A percentile compares a stretch with the other conserved stretches of the same genome.
These are phyloP conservation scores for Gyrodactylus bullatarudis DNA, from an alignment of 1,140 invertebrate species.

Conservation along the genomic window DNA sequence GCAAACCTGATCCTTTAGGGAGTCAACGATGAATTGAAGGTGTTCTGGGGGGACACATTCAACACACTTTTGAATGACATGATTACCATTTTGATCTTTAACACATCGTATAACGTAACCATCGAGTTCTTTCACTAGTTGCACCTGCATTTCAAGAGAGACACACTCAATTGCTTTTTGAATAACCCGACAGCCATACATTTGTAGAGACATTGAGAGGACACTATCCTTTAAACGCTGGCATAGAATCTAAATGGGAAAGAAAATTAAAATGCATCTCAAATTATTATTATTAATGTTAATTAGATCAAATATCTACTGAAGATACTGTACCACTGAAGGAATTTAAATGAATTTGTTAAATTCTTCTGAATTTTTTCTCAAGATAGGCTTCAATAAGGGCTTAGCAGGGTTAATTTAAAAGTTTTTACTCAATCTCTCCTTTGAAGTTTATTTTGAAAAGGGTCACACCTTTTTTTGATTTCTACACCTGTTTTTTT, in stretches of 20 bases:
- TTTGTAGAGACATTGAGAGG: conserved; percentile 68
- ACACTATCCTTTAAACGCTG: conserved; percentile 29
- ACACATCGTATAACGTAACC: conserved; percentile 89
- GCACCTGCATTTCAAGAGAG: conserved; percentile 69
- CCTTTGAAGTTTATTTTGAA: too few species aligned
- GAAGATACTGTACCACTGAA: too few species aligned
- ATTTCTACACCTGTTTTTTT: too few species aligned
- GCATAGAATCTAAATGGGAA: background rate
- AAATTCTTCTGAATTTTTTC: too few species aligned
- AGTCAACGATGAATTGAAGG: conserved; percentile 84
- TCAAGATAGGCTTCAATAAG: too few species aligned
- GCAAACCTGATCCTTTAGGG: conserved; percentile 66
- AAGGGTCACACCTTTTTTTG: too few species aligned
- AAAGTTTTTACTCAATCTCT: too few species aligned
- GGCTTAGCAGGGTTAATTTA: too few species aligned
- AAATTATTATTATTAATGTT: too few species aligned
- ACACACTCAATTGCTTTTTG: conserved; percentile 98
- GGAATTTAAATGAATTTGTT: too few species aligned
- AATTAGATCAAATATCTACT: too few species aligned
- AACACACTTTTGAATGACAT: conserved; percentile 77
- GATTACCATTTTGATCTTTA: conserved; percentile 96
- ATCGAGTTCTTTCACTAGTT: conserved; percentile 78
- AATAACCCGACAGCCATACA: conserved; percentile 97
- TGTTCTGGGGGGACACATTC: conserved; percentile 84
- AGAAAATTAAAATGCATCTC: background rate